Conservation (phyloP, 2,888 invertebrate genomes). For the Megamerina dolium region DNA sequence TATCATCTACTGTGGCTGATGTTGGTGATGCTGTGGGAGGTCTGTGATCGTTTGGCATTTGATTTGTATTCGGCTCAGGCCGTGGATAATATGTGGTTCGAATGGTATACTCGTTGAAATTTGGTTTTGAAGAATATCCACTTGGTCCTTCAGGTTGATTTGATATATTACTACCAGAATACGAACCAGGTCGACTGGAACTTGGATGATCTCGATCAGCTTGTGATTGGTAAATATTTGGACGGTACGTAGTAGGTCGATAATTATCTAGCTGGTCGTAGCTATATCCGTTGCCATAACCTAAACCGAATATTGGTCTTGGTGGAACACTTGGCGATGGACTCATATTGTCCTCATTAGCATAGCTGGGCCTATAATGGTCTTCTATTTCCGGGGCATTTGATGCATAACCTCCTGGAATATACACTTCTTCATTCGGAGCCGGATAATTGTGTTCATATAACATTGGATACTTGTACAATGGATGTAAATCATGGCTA, state of each 20-base stretch:
- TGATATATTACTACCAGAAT: too few relatives aligned
- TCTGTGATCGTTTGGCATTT: slow-evolving; percentile 18
- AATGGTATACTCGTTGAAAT: slow-evolving; percentile 26
- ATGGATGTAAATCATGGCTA: slow-evolving; percentile 44
- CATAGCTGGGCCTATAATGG: slow-evolving; percentile 35
- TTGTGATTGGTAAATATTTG: slow-evolving; percentile 22
- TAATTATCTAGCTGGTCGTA: slow-evolving; percentile 43
- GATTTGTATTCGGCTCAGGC: slow-evolving; percentile 12
- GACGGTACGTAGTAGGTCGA: slow-evolving; percentile 32
- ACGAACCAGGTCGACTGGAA: slow-evolving; percentile 27
- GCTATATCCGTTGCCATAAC: slow-evolving; percentile 47
- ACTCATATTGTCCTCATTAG: slow-evolving; percentile 22
- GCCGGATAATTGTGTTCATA: slow-evolving; percentile 47
- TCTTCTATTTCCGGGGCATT: slow-evolving; percentile 45
- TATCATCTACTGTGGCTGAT: slow-evolving; percentile 13
- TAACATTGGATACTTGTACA: slow-evolving; percentile 46
- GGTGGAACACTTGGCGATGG: slow-evolving; percentile 36
- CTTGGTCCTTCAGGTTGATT: slow-evolving; percentile 13
- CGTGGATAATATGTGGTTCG: slow-evolving; percentile 18
- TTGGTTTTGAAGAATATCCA: slow-evolving; percentile 18
- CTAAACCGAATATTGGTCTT: slow-evolving; percentile 41
- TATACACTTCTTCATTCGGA: slow-evolving; percentile 42
- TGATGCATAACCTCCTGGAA: slow-evolving; percentile 46
- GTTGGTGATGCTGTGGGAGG: slow-evolving; percentile 22
- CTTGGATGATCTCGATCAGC: slow-evolving; percentile 19